A percentile compares a stretch with the other conserved stretches of the same genome.
Evolutionary conservation across 37 sponge, comb jelly and placozoan species (phyloP).

Genomic region (Geodia barretti): DNA sequence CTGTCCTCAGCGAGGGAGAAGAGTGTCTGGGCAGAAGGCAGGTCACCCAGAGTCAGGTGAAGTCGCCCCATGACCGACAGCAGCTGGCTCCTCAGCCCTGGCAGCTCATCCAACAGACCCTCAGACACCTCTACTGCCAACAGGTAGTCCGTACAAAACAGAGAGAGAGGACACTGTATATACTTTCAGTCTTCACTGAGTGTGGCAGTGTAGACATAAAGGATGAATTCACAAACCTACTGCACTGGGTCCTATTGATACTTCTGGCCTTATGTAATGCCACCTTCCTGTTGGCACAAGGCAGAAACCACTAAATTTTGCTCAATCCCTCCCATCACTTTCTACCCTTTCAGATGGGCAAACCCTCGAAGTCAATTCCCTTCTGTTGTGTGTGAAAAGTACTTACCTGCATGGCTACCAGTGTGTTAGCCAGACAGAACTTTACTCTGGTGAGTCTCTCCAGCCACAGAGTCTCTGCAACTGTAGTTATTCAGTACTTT

Average conservation of each 20-base stretch:
- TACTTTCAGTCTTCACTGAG: neutral
- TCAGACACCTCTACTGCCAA: slow-evolving; percentile 40
- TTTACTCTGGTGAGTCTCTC: slow-evolving; percentile 44
- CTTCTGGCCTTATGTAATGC: no score
- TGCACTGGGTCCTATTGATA: no score
- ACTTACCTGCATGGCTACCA: slow-evolving; percentile 70
- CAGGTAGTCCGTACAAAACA: slow-evolving; percentile 35
- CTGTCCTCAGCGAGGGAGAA: slow-evolving; percentile 39
- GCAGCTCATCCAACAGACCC: slow-evolving; percentile 1
- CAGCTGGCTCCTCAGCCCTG: slow-evolving; percentile 1
- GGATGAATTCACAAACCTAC: no score
- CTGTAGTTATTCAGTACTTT: no score
- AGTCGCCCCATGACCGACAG: slow-evolving; percentile 52
- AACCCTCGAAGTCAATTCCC: no score
- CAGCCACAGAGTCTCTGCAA: slow-evolving; percentile 60
- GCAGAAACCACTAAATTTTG: no score
- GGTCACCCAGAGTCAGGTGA: slow-evolving; percentile 24
- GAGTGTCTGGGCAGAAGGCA: slow-evolving; percentile 6
- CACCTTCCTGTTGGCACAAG: no score
- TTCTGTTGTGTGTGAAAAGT: no score
- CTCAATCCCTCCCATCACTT: neutral
- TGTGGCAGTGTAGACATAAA: neutral
- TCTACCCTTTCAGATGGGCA: no score
- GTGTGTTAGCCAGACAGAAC: slow-evolving; percentile 46
- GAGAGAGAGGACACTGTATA: neutral